Percentiles rank a stretch among this genome's conserved stretches.
These are phyloP conservation scores for Thereva unica DNA, from an alignment of 2,888 invertebrate genomes.

Conservation along the genomic window DNA sequence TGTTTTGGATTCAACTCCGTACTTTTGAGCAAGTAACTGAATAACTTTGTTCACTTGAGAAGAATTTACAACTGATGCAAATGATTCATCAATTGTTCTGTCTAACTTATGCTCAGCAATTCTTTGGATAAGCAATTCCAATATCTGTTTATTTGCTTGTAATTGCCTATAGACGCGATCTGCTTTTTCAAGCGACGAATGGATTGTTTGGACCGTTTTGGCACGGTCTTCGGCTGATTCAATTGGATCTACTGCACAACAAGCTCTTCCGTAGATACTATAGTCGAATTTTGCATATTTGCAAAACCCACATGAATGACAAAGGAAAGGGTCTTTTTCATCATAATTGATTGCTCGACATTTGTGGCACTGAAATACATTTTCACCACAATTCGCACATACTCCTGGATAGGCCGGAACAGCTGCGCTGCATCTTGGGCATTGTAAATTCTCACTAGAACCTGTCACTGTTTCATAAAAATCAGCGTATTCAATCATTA, in stretches of 20 bases:
- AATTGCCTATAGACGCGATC: conserved; percentile 92
- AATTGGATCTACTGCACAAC: conserved; percentile 96
- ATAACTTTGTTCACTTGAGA: conserved; percentile 89
- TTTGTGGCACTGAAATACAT: conserved; percentile 98
- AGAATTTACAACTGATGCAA: conserved; percentile 60
- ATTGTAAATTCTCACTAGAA: conserved; percentile 91
- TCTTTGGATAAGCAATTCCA: conserved; percentile 84
- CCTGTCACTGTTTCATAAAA: conserved; percentile 94
- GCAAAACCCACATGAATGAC: conserved; percentile 98
- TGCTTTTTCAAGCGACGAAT: conserved; percentile 88
- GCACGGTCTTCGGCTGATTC: conserved; percentile 96
- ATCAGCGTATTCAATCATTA: conserved; percentile 98
- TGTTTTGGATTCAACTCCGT: conserved; percentile 91
- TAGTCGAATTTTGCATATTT: conserved; percentile 99
- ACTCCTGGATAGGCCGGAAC: conserved; percentile 98
- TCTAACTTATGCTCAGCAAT: conserved; percentile 85
- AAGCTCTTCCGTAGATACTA: conserved; percentile 85
- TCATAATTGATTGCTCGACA: conserved; percentile 99
- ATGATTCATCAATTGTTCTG: conserved; percentile 61
- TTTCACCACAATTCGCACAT: conserved; percentile 84
- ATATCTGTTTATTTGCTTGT: conserved; percentile 84
- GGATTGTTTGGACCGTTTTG: conserved; percentile 91
- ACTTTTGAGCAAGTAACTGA: conserved; percentile 91
- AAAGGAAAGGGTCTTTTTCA: conserved; percentile 97
- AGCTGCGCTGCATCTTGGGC: conserved; percentile 93